Base-by-base conservation (phyloP, 1,140 invertebrate species). In the Bombus cullumanus region DNA sequence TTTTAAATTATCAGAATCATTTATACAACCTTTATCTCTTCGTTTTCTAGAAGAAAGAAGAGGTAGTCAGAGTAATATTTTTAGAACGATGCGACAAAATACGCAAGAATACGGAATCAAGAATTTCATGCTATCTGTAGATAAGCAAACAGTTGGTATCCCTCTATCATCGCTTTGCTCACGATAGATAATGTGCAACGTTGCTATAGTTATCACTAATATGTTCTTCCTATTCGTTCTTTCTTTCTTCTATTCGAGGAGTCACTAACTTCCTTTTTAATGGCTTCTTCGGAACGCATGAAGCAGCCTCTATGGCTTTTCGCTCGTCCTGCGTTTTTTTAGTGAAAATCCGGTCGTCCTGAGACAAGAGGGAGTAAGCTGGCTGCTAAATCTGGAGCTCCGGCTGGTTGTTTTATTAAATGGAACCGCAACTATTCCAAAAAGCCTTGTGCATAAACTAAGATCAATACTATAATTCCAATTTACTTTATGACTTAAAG, bases 121-220 rank as follows among this genome's bases (percentile, higher is more conserved):
- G 73, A 75, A n/a, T 75, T 37, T n/a, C 57, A 8, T 68, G 47
- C 68, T 89, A 86, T 89, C 83, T 76, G 69, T 81, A 47, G 89
- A 90, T 87, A 86, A 90, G 81, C 84, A 89, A 91, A 90, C 87
- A 86, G 71, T 88, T 64, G 77, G 71, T 83, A 78, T 66, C 83
- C 83, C 53, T 82, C 82, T 86, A 85, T 85, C 81, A 78, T 75
- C 68, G 34, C 68, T 66, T 80, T 75, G 43, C 69, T 87, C 66
- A 57, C 79, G 69, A 75, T 87, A 88, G 86, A 91, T 91, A 91
- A 68, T 84, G 80, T 81, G 79, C 82, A 86, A 87, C 87, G 76
- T 83, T 76, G 77, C 53, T 80, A 79, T 71, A 80, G 41, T 43
- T 85, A 85, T 85, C 83, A 72, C 82, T 80, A 74, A 73, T 74